phyloP scores from a whole-genome alignment of 2,797 vertebrate species.

The Naso thynnoides region DNA sequence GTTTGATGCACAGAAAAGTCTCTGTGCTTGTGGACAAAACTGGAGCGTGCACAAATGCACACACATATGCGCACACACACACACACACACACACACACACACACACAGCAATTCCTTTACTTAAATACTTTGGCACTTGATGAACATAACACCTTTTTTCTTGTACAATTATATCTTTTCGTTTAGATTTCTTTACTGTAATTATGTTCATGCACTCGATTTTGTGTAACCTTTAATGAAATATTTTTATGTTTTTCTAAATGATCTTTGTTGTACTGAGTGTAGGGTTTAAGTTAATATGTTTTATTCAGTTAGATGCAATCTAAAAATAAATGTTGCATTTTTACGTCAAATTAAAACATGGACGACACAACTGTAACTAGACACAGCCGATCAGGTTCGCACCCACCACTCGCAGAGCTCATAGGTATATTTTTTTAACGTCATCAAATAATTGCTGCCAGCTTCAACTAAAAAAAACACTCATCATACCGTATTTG shows the following conservation, averaged over 20 bases:
- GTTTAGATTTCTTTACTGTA: constrained; percentile 58
- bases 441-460: constrained; percentile 34
- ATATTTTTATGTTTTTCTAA: constrained; percentile 59
- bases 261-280: constrained; percentile 66
- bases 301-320: constrained; percentile 67
- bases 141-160: constrained; percentile 36
- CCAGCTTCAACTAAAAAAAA: constrained; percentile 43
- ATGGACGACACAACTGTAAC: constrained; percentile 46
- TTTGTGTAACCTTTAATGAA: constrained; percentile 42
- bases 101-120: constrained; percentile 55
- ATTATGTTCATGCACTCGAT: constrained; percentile 64
- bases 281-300: constrained; percentile 71
- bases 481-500: constrained; percentile 32
- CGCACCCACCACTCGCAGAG: constrained; percentile 30
- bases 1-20: constrained; percentile 52
- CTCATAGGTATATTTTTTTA: constrained; percentile 33
- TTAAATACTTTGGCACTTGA: constrained; percentile 64
- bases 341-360: constrained; percentile 49
- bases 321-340: constrained; percentile 70
- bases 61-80: constrained; percentile 35
- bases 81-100: constrained; percentile 28
- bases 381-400: constrained; percentile 44
- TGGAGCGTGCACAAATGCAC: constrained; percentile 76
- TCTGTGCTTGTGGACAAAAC: constrained; percentile 78
- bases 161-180: constrained; percentile 36